A percentile compares a stretch with the other conserved stretches of the same genome.
Evolutionary conservation across 2,888 invertebrate genomes (phyloP).

Genomic region (Blomia tropicalis): DNA sequence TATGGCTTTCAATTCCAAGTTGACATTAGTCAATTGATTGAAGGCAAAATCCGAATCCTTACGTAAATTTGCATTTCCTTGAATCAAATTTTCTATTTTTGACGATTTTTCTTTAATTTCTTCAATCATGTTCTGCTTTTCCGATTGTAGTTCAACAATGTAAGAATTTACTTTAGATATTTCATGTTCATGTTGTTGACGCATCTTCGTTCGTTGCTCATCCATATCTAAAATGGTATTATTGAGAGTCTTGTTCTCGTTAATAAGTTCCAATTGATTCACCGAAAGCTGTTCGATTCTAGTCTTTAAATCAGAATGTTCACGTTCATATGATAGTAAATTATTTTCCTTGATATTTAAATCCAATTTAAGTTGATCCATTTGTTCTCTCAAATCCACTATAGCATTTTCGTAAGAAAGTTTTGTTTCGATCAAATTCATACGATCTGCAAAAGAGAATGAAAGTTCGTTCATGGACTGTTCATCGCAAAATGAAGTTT

Average conservation of each 20-base stretch:
- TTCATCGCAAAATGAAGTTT: background rate
- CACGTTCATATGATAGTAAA: background rate
- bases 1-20: too few relatives aligned
- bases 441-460: background rate
- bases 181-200: too few relatives aligned
- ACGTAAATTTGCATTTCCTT: too few relatives aligned
- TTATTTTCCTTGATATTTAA: background rate
- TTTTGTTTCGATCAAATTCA: slow-evolving; percentile 1
- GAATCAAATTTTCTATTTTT: too few relatives aligned
- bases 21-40: too few relatives aligned
- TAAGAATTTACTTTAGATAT: too few relatives aligned
- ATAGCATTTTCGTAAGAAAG: background rate
- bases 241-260: background rate
- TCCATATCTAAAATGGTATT: background rate
- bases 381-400: background rate
- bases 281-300: background rate
- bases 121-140: too few relatives aligned
- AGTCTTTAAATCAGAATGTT: background rate
- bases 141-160: too few relatives aligned
- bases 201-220: too few relatives aligned
- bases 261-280: background rate
- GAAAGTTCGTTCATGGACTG: background rate
- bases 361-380: background rate
- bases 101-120: too few relatives aligned
- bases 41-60: too few relatives aligned